Base-by-base conservation (phyloP, 2,888 invertebrate species). In the Nomada ferruginata region DNA sequence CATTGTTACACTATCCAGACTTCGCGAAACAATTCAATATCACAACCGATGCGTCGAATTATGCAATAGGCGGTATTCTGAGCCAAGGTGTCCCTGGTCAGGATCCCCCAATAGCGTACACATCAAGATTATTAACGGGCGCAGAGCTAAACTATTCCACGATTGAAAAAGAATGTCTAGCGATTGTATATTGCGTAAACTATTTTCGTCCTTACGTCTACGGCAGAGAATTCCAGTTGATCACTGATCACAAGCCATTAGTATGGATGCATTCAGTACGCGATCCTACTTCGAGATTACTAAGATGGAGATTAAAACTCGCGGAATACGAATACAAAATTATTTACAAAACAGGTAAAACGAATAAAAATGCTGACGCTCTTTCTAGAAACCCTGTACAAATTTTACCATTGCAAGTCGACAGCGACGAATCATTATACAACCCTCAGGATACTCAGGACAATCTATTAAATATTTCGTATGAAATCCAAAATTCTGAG, bases 171-270 rank as follows among this genome's bases (percentile, higher is more conserved):
- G 60, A 60, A 60, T 60, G 60, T 7, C 13, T 36, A 5, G 60
- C 60, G 0, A 26, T 60, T 2, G 15, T 60, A 5, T 60, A 60
- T 13, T 18, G 60, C 15, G 36, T 60, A 15, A 36, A 18, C 18
- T 18, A 60, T 18, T 60, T 60, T 18, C 3, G 36, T 18, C 60
- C 60, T 2, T 60, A 60, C 36, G 7, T 55, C 7, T 55, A 23
- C 55, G 55, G 55, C 2, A n/a, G 55, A 9, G 2, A 55, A 55
- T 55, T 60, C 26, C 23, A 29, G 15, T 18, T 60, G 4, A 36
- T 60, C 13, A 60, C 60, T 9, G 60, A 60, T 60, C 60, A 60
- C 5, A 60, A 60, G n/a, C 60, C 60, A 3, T n/a, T 60, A 18
- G 4, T 18, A 2, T 60, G 60, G 60, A 11, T 60, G 4, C 2